A percentile compares a stretch with the other conserved stretches of the same genome.
Evolutionary conservation across 2,888 invertebrate genomes (phyloP).

Genomic region (Tridacna gigas): DNA sequence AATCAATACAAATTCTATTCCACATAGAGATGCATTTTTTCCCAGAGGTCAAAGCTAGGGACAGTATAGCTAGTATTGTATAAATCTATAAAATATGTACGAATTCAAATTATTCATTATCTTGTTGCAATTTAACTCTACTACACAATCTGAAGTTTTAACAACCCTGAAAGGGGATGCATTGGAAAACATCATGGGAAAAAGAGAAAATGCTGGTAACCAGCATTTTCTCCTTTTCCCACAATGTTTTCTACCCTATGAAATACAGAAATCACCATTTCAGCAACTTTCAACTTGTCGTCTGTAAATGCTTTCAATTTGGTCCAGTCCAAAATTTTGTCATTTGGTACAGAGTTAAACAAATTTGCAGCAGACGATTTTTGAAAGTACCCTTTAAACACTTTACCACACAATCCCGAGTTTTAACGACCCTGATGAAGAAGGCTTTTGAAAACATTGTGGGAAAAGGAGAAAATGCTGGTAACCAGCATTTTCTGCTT

Average conservation of each 20-base stretch:
- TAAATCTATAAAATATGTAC: too few species aligned
- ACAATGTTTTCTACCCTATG: background rate
- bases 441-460: background rate
- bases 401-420: background rate
- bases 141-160: background rate
- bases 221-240: slow-evolving; percentile 1
- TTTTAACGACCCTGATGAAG: background rate
- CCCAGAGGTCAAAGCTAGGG: too few species aligned
- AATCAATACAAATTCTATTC: slow-evolving; percentile 18
- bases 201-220: background rate
- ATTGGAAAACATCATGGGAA: background rate
- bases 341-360: too few species aligned
- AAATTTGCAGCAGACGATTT: too few species aligned
- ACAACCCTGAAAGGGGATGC: background rate
- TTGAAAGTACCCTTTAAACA: too few species aligned
- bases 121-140: too few species aligned
- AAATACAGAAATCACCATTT: background rate
- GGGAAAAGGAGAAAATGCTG: background rate
- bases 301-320: too few species aligned
- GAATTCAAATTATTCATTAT: too few species aligned
- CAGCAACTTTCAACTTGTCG: too few species aligned
- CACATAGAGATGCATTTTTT: background rate
- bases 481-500: background rate
- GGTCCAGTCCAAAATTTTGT: too few species aligned
- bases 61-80: too few species aligned